Conservation (phyloP, 2,797 vertebrate species). For the Pagetopsis macropterus region DNA sequence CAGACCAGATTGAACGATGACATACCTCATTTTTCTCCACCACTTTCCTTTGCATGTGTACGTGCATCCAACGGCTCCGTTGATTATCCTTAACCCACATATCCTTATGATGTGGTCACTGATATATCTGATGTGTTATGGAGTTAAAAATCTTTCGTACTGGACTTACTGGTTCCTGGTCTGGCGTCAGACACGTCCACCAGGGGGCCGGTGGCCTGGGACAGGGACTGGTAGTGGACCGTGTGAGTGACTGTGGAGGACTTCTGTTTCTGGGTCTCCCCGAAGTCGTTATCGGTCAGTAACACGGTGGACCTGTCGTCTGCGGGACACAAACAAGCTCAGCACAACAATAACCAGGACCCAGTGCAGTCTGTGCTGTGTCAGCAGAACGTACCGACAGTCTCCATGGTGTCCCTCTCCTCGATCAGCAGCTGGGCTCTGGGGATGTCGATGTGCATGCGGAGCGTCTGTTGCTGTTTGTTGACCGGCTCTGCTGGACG, state of each 20-base stretch:
- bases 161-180: conserved; percentile 96
- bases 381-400: conserved; percentile 86
- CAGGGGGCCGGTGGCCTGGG: conserved; percentile 94
- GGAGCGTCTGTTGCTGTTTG: conserved; percentile 95
- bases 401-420: conserved; percentile 98
- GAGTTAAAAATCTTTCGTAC: conserved; percentile 75
- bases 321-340: conserved; percentile 59
- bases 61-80: too few species aligned
- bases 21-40: too few species aligned
- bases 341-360: background rate
- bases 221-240: conserved; percentile 96
- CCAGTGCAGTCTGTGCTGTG: background rate
- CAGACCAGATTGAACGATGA: too few species aligned
- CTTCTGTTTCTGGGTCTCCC: conserved; percentile 96
- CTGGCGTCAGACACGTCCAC: conserved; percentile 97
- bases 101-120: too few species aligned
- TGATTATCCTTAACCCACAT: too few species aligned
- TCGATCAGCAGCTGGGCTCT: conserved; percentile 97
- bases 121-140: background rate
- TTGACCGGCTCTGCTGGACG: conserved; percentile 95
- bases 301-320: conserved; percentile 98
- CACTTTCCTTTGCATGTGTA: too few species aligned
- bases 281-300: conserved; percentile 96
- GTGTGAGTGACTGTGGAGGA: conserved; percentile 97
- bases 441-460: conserved; percentile 99